Evolutionary conservation across 2,797 vertebrate genomes (phyloP), one percentile per base, ranked within the genome.

Genomic region (Enteromius argenteus): DNA sequence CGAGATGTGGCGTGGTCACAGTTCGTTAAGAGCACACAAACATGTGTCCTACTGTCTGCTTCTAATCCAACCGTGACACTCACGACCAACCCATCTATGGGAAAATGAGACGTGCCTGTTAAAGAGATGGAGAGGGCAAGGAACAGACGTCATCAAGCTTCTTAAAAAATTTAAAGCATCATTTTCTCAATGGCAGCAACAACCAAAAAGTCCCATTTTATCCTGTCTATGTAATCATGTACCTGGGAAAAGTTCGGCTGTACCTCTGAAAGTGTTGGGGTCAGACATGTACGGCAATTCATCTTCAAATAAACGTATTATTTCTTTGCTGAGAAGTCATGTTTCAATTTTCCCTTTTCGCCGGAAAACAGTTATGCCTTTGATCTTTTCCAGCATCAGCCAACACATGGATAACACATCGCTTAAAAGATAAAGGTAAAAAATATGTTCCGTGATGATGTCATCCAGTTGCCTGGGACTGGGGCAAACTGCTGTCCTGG

Each of bases 391-490:
- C 71, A 69, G 90, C 91, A 88, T 90, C 91, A 87, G 88, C 90
- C 91, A 85, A 91, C 93, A 94, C 94, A 93, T 94, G 94, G 94
- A 92, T 94, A 95, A 94, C 95, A 94, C 94, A 95, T 95, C 94
- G 92, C 91, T 94, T 92, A 90, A 89, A 85, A 96, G 95, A 95
- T 95, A 94, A 96, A 96, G 94, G 94, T 92, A 94, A 95, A 80
- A 95, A 95, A 95, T 94, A 94, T 94, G 92, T 91, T 90, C 89
- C 39, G 77, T 90, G 92, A 92, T 96, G 95, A 96, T 95, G 94
- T 96, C 95, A 96, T 95, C 89, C 90, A 79, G 87, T 92, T 67
- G 67, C 89, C 91, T 91, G 91, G 91, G 93, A 92, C 91, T 89
- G 92, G 92, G 92, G 91, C 91, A 91, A 94, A 93, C 91, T 94